Evolutionary conservation across 2,888 invertebrate species (phyloP).

Genomic region (Latrodectus elegans): DNA sequence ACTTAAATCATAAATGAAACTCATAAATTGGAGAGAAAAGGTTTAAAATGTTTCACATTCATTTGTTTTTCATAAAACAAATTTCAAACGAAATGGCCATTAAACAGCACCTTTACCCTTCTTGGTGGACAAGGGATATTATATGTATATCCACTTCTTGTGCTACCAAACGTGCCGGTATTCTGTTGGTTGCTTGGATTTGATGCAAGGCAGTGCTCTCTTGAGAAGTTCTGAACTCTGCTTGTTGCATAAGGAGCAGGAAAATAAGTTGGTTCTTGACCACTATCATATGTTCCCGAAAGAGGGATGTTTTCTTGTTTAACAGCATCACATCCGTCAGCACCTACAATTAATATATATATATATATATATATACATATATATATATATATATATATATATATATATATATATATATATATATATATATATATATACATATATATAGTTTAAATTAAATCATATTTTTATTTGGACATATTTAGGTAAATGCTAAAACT

Average conservation of each 20-base stretch:
- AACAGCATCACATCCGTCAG: slow-evolving; percentile 62
- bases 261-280: slow-evolving; percentile 66
- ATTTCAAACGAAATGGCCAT: too few species aligned
- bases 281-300: slow-evolving; percentile 56
- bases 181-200: slow-evolving; percentile 41
- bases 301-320: slow-evolving; percentile 59
- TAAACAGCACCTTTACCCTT: slow-evolving; percentile 26
- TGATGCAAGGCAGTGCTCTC: slow-evolving; percentile 27
- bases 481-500: too few species aligned
- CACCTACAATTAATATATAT: slow-evolving; percentile 25
- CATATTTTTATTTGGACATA: too few species aligned
- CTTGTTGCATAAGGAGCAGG: slow-evolving; percentile 69
- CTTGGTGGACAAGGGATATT: slow-evolving; percentile 64
- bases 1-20: too few species aligned
- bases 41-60: too few species aligned
- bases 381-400: too few species aligned
- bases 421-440: too few species aligned
- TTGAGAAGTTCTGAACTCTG: slow-evolving; percentile 55
- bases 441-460: too few species aligned
- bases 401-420: too few species aligned
- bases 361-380: too few species aligned
- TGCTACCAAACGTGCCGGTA: slow-evolving; percentile 62
- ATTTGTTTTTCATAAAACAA: too few species aligned
- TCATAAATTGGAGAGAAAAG: too few species aligned
- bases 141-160: slow-evolving; percentile 65